Conservation (phyloP, 2,113 vertebrate species). For the Bostrychus sinensis region DNA sequence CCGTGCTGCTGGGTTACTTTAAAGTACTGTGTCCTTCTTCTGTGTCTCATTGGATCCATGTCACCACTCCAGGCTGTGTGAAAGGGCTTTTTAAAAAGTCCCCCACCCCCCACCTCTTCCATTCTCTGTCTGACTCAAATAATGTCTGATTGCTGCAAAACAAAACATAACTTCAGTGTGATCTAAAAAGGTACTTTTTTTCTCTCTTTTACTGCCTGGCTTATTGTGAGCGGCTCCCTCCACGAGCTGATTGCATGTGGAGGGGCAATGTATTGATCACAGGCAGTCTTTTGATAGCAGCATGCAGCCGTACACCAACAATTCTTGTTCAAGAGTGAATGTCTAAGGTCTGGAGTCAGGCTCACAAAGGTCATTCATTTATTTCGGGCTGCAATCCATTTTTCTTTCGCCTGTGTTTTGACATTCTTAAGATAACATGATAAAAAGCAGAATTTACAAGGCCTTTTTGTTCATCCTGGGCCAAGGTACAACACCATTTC, state of each 20-base stretch:
- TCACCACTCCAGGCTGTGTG: conserved; percentile 90
- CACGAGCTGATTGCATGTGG: conserved; percentile 68
- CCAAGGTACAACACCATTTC: conserved; percentile 1
- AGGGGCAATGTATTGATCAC: conserved; percentile 72
- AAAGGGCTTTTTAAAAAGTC: conserved; percentile 83
- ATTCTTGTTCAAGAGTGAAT: conserved; percentile 50
- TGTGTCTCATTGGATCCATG: conserved; percentile 98
- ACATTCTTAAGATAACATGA: conserved; percentile 17
- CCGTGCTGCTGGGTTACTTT: conserved; percentile 88
- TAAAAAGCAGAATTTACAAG: conserved; percentile 31
- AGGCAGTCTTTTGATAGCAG: conserved; percentile 66
- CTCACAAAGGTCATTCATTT: conserved; percentile 61
- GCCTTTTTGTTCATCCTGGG: conserved; percentile 14
- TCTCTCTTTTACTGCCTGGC: conserved; percentile 36
- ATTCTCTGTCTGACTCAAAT: conserved; percentile 77
- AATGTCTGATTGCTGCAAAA: conserved; percentile 81
- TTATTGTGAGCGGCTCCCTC: conserved; percentile 66
- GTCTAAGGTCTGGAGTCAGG: conserved; percentile 54
- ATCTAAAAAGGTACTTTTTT: conserved; percentile 53
- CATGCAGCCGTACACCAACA: conserved; percentile 50
- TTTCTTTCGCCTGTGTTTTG: conserved; percentile 25
- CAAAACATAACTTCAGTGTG: conserved; percentile 72
- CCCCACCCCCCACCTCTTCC: conserved; percentile 14
- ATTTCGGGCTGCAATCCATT: conserved; percentile 45
- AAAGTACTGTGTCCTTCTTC: conserved; percentile 86